Base-by-base conservation (phyloP, 2,797 vertebrate species). In the Prionace glauca region DNA sequence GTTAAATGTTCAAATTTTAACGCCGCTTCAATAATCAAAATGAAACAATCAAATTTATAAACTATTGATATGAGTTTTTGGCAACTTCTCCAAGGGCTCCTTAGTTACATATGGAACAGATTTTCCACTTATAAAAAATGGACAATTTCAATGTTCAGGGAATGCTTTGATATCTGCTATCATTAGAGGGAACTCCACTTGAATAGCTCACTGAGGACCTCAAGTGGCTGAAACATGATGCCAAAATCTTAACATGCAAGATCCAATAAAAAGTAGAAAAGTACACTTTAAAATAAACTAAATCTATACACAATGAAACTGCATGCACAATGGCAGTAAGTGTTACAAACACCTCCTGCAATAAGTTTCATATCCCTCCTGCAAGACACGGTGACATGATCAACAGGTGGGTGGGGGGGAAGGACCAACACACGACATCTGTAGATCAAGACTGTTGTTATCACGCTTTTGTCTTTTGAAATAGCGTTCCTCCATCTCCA, bases 161-260 rank as follows among this genome's bases (percentile, higher is more conserved):
- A 56, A 77, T 74, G 93, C 12, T 95, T 74, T 77, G 72, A 16
- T 77, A 56, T 24, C 7, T 56, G 72, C 41, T 32, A 77, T 32
- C 41, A 50, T 20, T 11, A 56, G 14, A 95, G 93, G 71, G 93
- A n/a, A 26, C 71, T 74, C 65, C 93, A 95, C 29, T 74, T 95
- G 74, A 24, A 77, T 77, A 32, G 72, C 93, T 95, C 93, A 74
- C 71, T n/a, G 93, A 95, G 93, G 93, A 60, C 93, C 93, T 60
- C 93, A 95, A 77, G 93, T 95, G 93, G 71, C 50, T 74, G 71
- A n/a, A 29, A 95, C 24, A 74, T 60, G 50, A 16, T 56, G 77
- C 29, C 41, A 74, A 26, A 65, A 74, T 16, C 3, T 29, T 74
- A 95, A 74, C 45, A 60, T 36, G 41, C n/a, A 92, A n/a, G 14